Evolutionary conservation across 2,888 invertebrate genomes (phyloP), one percentile per base, ranked within the genome.

Genomic region (Caradrina clavipalpis): DNA sequence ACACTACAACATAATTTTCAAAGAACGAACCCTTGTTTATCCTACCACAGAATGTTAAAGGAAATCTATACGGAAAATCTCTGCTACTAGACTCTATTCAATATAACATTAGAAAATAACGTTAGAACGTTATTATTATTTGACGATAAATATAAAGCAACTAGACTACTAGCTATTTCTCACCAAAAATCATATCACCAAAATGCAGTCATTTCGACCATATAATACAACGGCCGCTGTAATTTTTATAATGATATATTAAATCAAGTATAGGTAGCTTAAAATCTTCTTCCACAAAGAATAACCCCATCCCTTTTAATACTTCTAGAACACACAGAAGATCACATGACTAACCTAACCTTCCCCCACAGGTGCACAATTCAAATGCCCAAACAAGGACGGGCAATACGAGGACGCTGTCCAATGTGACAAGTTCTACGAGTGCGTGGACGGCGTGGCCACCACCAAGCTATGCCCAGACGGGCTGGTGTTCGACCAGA

Each of bases 341-440:
- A 15, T 45, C 2, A 45, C 45, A 45, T 45, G 3, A 49, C 31
- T 59, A 51, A 74, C 6, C 1, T 6, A 15, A 15, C 2, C 3
- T 19, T 49, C 1, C 1, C 47, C 15, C 17, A 75, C 95, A 93
- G 96, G 92, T 85, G 95, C 95, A 58, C 97, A 95, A 91, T 98
- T 97, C 95, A 97, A 97, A 92, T 99, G 99, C 89, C 98, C 98
- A 10, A 86, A 82, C 66, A 97, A 98, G 87, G 97, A 98, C 86
- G 98, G 98, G 3, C 97, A 98, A 88, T 98, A 97, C 89, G 97
- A 97, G 84, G 98, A 99, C 89, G 90, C 97, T 0, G 93, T 96
- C 45, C 98, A 98, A 91, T 99, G 99, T 89, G 99, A 99, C 96
- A 98, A 98, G 93, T 99, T 96, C 94, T 98, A 97, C 94, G 97